Percentiles rank a stretch among this genome's conserved stretches.
Conservation (phyloP, 2,888 invertebrate genomes). For the Scrobipalpa costella region DNA sequence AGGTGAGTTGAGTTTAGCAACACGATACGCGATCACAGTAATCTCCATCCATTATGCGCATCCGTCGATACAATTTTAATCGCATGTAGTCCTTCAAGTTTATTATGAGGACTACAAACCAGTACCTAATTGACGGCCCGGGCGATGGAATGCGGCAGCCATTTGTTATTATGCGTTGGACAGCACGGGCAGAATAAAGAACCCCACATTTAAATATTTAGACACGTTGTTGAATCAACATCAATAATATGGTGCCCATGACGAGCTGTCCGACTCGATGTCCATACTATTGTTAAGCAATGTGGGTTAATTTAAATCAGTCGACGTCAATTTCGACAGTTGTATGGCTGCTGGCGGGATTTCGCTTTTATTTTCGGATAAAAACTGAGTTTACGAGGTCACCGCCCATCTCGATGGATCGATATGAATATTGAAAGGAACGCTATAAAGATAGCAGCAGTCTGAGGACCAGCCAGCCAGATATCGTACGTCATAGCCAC, state of each 20-base stretch:
- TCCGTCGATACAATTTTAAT: slow-evolving; percentile 31
- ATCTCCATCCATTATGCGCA: slow-evolving; percentile 29
- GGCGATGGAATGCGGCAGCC: slow-evolving; percentile 72
- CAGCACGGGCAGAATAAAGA: slow-evolving; percentile 63
- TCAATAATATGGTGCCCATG: slow-evolving; percentile 52
- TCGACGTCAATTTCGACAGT: slow-evolving; percentile 25
- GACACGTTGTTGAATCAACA: slow-evolving; percentile 60
- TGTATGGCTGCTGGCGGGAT: slow-evolving; percentile 26
- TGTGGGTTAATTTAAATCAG: slow-evolving; percentile 45
- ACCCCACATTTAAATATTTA: slow-evolving; percentile 68
- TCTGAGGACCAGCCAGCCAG: slow-evolving; percentile 43
- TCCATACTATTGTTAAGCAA: slow-evolving; percentile 43
- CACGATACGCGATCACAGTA: slow-evolving; percentile 26
- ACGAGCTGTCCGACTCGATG: slow-evolving; percentile 23
- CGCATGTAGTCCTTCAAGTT: slow-evolving; percentile 29
- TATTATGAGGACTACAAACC: slow-evolving; percentile 41
- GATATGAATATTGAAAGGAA: slow-evolving; percentile 44
- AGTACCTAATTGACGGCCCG: slow-evolving; percentile 58
- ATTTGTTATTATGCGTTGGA: slow-evolving; percentile 62
- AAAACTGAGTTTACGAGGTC: slow-evolving; percentile 42
- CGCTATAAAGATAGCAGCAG: slow-evolving; percentile 47
- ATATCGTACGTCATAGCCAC: slow-evolving; percentile 39
- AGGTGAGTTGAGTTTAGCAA: slow-evolving; percentile 22
- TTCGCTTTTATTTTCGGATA: slow-evolving; percentile 39
- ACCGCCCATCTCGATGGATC: slow-evolving; percentile 39